Percentiles rank a stretch among this genome's conserved stretches.
phyloP scores from a whole-genome alignment of 2,888 invertebrate genomes.

The Tetranychus truncatus region DNA sequence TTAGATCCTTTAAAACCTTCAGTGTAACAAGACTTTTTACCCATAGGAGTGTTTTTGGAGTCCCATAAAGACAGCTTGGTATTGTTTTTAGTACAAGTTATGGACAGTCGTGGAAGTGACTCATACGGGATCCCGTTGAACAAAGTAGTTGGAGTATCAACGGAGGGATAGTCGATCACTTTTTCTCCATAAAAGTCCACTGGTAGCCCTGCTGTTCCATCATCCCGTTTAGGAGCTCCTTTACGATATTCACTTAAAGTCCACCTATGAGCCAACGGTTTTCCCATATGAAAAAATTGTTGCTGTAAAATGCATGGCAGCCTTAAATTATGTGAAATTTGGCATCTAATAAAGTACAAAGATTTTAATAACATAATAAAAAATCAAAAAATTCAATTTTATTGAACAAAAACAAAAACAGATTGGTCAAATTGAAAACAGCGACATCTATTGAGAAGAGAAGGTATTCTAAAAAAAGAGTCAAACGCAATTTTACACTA shows the following conservation, averaged over 20 bases:
- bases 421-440: too few species aligned
- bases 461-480: too few species aligned
- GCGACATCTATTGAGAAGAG: too few species aligned
- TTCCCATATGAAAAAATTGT: too few species aligned
- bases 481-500: too few species aligned
- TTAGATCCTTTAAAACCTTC: constrained; percentile 5
- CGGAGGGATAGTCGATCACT: background rate
- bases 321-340: too few species aligned
- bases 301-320: too few species aligned
- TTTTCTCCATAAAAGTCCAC: background rate
- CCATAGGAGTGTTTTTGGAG: background rate
- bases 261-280: background rate
- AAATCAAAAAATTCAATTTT: too few species aligned
- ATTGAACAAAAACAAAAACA: too few species aligned
- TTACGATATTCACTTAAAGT: background rate
- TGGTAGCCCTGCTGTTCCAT: background rate
- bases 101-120: background rate
- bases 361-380: too few species aligned
- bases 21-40: background rate
- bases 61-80: background rate
- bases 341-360: too few species aligned
- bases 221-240: background rate
- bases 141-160: background rate
- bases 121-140: background rate
- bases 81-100: background rate